Evolutionary conservation across 1,140 invertebrate genomes (phyloP).

Genomic region (Nasonia giraulti): DNA sequence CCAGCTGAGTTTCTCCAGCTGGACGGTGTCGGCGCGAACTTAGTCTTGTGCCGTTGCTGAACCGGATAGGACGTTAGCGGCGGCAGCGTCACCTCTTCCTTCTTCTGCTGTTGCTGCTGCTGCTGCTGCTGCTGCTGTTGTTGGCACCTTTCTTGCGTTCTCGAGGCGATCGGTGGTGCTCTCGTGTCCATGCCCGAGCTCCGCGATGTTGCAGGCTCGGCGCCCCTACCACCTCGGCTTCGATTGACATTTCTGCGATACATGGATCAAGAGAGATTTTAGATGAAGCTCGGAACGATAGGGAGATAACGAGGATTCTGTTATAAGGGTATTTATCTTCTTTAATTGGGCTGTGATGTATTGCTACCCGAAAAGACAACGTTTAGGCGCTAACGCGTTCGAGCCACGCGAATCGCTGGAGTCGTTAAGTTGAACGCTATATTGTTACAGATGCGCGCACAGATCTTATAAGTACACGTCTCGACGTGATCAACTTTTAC

Average conservation of each 20-base stretch:
- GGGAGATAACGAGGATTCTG: too few relatives aligned
- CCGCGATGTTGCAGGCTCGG: conserved; percentile 25
- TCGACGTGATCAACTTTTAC: neutral
- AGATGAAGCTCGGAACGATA: neutral
- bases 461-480: too few relatives aligned
- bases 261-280: neutral
- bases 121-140: conserved; percentile 57
- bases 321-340: neutral
- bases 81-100: conserved; percentile 68
- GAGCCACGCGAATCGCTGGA: too few relatives aligned
- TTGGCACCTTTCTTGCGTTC: conserved; percentile 60
- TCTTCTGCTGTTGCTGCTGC: conserved; percentile 55
- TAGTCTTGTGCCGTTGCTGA: conserved; percentile 61
- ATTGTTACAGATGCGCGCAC: too few relatives aligned
- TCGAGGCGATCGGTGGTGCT: conserved; percentile 69
- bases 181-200: conserved; percentile 71
- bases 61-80: conserved; percentile 64
- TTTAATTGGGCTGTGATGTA: neutral
- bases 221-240: conserved; percentile 28
- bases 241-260: conserved; percentile 22
- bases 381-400: neutral
- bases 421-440: too few relatives aligned
- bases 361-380: neutral
- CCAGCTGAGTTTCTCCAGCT: conserved; percentile 52
- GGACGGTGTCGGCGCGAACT: conserved; percentile 55